Conservation (phyloP, 2,113 vertebrate species). For the Halichoeres trimaculatus region DNA sequence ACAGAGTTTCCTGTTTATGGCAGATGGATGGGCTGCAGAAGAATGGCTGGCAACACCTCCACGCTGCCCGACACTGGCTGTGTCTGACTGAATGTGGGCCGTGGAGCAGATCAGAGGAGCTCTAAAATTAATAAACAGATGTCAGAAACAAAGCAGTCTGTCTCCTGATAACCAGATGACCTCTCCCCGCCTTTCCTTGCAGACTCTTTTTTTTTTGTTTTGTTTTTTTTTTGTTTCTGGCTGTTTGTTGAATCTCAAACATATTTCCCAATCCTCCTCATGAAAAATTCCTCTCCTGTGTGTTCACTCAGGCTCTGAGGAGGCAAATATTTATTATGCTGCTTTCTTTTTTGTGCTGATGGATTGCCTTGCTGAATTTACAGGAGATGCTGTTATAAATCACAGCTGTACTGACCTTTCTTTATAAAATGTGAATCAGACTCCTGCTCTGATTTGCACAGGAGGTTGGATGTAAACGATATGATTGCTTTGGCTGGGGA, state of each 20-base stretch:
- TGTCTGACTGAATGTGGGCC: slow-evolving; percentile 28
- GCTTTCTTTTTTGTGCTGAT: slow-evolving; percentile 62
- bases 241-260: slow-evolving; percentile 36
- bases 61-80: not conserved
- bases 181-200: slow-evolving; percentile 6
- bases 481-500: slow-evolving; percentile 30
- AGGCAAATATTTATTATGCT: slow-evolving; percentile 63
- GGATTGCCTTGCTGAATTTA: slow-evolving; percentile 76
- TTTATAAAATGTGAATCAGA: slow-evolving; percentile 74
- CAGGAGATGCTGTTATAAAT: slow-evolving; percentile 74
- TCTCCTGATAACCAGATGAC: slow-evolving; percentile 11
- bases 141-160: slow-evolving; percentile 38
- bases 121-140: slow-evolving; percentile 56
- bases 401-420: slow-evolving; percentile 75
- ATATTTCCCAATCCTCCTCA: slow-evolving; percentile 44
- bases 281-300: slow-evolving; percentile 39
- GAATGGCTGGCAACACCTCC: slow-evolving; percentile 45
- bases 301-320: slow-evolving; percentile 50
- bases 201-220: slow-evolving; percentile 4
- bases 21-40: slow-evolving; percentile 54
- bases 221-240: too few relatives aligned
- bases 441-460: slow-evolving; percentile 60
- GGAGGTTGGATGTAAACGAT: slow-evolving; percentile 38
- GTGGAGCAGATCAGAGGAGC: slow-evolving; percentile 35
- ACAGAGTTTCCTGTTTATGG: slow-evolving; percentile 77